Evolutionary conservation across 2,888 invertebrate genomes (phyloP), one percentile per base, ranked within the genome.

Genomic region (Salticus scenicus): DNA sequence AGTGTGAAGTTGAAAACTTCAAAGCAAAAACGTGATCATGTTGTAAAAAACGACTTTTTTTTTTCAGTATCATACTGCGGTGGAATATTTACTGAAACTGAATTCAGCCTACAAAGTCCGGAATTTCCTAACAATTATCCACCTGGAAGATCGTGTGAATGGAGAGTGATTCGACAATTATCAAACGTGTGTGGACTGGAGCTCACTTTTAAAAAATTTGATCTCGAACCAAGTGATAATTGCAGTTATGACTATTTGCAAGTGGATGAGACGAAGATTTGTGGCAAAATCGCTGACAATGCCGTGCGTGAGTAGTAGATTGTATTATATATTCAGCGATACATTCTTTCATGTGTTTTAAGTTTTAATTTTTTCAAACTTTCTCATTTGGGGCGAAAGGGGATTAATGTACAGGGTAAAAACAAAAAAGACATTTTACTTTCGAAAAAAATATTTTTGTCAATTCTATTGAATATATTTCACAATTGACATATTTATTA

Each of bases 231-330:
- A 14, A 85, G 87, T 24, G 88, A 89, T 37, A 86, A 89, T 33
- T 89, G 89, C 77, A 69, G 83, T 27, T 89, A 88, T 64, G 89
- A 89, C 71, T 89, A 87, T 78, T 74, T 89, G 1, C 88, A 88
- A 20, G 87, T 89, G 47, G 88, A 88, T 66, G 88, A 88, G 24
- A 86, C 83, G 75, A 88, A 80, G 64, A 76, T 89, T 1, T 89
- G 89, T 47, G 89, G 89, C 12, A 83, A 80, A 30, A 76, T 89
- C 31, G 71, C 83, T 0, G 85, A 88, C 10, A 85, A 87, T 57
- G 82, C 89, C 28, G 87, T 88, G 24, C 87, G 89, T 88, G 20
- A 85, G 88, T 88, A n/a, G 10, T n/a, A n/a, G n/a, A n/a, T n/a
- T n/a, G n/a, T n/a, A n/a, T n/a, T n/a, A n/a, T n/a, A n/a, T n/a